phyloP scores from a whole-genome alignment of 2,888 invertebrate genomes.

The Nycteola revayana region DNA sequence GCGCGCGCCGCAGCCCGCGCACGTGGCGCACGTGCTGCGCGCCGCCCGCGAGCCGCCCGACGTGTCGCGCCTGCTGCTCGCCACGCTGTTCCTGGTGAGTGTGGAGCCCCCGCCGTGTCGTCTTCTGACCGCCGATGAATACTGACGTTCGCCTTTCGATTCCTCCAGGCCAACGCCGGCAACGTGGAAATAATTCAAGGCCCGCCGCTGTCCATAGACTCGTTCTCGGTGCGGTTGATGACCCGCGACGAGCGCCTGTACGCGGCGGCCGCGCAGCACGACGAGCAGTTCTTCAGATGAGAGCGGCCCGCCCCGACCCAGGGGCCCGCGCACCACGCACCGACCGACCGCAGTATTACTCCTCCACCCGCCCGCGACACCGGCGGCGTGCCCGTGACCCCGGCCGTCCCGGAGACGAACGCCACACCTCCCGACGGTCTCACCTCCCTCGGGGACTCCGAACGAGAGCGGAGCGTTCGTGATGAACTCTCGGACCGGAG shows the following conservation, averaged over 20 bases:
- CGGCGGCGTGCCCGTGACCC: no score
- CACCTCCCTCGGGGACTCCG: no score
- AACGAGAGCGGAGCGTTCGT: no score
- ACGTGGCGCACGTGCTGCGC: conserved; percentile 13
- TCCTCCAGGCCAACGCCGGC: conserved; percentile 62
- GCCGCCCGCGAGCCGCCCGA: conserved; percentile 7
- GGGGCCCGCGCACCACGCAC: not conserved
- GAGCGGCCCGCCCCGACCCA: not conserved
- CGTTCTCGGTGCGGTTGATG: conserved; percentile 50
- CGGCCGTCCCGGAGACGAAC: no score
- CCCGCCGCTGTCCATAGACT: conserved; percentile 42
- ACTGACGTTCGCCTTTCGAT: no score
- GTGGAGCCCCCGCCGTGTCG: no score
- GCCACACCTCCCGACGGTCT: no score
- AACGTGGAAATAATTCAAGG: conserved; percentile 52
- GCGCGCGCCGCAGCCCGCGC: conserved; percentile 1
- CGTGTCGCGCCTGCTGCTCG: conserved; percentile 27
- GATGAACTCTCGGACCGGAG: no score
- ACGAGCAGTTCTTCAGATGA: conserved; percentile 4
- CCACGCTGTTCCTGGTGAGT: conserved; percentile 26
- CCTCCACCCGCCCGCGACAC: not conserved
- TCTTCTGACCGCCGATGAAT: no score
- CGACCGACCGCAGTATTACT: not conserved
- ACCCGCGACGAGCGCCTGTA: conserved; percentile 40
- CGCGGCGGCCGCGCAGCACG: conserved; percentile 32